Percentiles rank a stretch among this genome's conserved stretches.
phyloP scores from a whole-genome alignment of 2,888 invertebrate species.

The Caenorhabditis afra region DNA sequence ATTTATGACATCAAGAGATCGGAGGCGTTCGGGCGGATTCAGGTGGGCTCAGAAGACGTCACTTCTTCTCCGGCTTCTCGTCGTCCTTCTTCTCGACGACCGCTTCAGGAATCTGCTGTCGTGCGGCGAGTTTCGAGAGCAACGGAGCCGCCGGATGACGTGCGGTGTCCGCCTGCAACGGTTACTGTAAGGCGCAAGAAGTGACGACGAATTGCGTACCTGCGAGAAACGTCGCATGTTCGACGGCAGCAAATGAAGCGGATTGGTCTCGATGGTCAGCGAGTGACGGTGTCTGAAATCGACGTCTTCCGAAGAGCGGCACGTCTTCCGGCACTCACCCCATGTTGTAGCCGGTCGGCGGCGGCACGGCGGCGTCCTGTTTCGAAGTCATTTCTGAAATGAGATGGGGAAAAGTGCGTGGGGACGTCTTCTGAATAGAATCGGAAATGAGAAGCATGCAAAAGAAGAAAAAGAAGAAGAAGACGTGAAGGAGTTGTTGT shows the following conservation, averaged over 20 bases:
- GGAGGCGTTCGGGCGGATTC: too few relatives aligned
- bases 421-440: slow-evolving; percentile 5
- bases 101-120: slow-evolving; percentile 61
- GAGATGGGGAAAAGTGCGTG: too few relatives aligned
- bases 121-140: slow-evolving; percentile 65
- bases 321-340: slow-evolving; percentile 8
- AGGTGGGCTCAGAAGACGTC: neutral
- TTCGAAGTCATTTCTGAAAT: slow-evolving; percentile 45
- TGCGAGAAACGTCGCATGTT: slow-evolving; percentile 69
- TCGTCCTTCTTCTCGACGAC: slow-evolving; percentile 53
- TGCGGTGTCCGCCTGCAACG: slow-evolving; percentile 67
- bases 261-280: slow-evolving; percentile 75
- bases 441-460: slow-evolving; percentile 10
- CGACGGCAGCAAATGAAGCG: slow-evolving; percentile 74
- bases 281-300: slow-evolving; percentile 73
- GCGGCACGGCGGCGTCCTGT: slow-evolving; percentile 35
- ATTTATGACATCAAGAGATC: slow-evolving; percentile 17
- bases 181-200: neutral
- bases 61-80: slow-evolving; percentile 53
- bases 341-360: slow-evolving; percentile 45
- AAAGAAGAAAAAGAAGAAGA: slow-evolving; percentile 6
- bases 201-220: slow-evolving; percentile 11
- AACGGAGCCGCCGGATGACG: slow-evolving; percentile 65
- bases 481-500: neutral
- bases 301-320: neutral